Evolutionary conservation across 2,888 invertebrate species (phyloP).

Genomic region (Amiota mariae): DNA sequence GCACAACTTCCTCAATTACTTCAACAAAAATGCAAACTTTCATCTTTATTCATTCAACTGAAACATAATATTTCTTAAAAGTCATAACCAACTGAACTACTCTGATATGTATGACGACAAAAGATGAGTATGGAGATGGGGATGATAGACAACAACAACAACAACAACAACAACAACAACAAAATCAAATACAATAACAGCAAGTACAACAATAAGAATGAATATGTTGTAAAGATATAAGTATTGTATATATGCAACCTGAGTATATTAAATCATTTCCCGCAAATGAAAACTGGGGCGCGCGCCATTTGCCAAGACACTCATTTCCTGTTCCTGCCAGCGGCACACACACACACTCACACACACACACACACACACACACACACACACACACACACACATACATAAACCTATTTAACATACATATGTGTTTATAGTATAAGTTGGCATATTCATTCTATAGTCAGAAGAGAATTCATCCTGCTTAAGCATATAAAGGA

Average conservation of each 20-base stretch:
- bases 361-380: conserved; percentile 42
- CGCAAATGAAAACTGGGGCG: not conserved
- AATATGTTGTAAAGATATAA: too few relatives aligned
- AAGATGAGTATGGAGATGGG: too few relatives aligned
- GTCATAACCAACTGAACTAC: not conserved
- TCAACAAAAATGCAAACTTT: too few relatives aligned
- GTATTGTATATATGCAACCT: conserved; percentile 13
- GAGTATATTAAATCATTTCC: conserved; percentile 33
- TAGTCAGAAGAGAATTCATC: not conserved
- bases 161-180: too few relatives aligned
- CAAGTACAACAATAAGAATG: too few relatives aligned
- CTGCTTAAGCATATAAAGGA: not conserved
- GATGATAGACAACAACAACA: too few relatives aligned
- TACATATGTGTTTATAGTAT: not conserved
- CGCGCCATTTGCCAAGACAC: conserved; percentile 18
- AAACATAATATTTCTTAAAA: conserved; percentile 2
- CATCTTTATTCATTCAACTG: not conserved
- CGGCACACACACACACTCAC: not conserved
- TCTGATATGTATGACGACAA: too few relatives aligned
- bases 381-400: too few relatives aligned
- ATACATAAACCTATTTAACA: too few relatives aligned
- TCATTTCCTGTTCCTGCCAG: conserved; percentile 25
- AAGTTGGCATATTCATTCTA: not conserved
- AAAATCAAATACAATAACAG: too few relatives aligned
- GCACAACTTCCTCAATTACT: too few relatives aligned